Conservation (phyloP, 2,113 vertebrate species). For the Typhlomys cinereus region DNA sequence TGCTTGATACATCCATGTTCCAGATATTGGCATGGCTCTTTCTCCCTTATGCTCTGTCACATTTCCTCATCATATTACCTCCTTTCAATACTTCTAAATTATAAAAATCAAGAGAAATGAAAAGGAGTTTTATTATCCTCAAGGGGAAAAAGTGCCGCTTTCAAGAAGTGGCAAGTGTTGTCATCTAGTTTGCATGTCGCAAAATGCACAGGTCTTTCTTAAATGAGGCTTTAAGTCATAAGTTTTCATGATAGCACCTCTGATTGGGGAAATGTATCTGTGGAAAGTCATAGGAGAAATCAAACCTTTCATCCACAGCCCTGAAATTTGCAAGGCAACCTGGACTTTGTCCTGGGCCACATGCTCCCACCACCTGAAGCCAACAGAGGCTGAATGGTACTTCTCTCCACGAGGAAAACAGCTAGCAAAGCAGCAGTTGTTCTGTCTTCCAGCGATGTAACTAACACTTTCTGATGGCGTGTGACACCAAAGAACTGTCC, state of each 20-base stretch:
- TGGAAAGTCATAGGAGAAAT: neutral
- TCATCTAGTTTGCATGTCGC: neutral
- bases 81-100: neutral
- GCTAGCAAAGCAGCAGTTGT: neutral
- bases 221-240: neutral
- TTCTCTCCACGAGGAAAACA: neutral
- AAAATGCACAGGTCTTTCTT: neutral
- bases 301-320: neutral
- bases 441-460: neutral
- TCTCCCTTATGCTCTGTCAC: neutral
- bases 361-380: neutral
- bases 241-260: neutral
- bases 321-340: neutral
- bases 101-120: neutral
- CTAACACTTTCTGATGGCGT: conserved; percentile 13
- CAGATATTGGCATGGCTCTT: neutral
- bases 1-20: neutral
- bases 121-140: neutral
- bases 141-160: neutral
- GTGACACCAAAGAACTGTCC: neutral
- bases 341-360: neutral
- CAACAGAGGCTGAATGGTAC: too few relatives aligned
- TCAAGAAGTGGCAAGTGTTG: neutral
- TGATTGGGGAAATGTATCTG: conserved; percentile 6
- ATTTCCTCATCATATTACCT: neutral